Evolutionary conservation across 2,888 invertebrate species (phyloP), one percentile per base, ranked within the genome.

Genomic region (Acanthococcus lagerstroemiae): DNA sequence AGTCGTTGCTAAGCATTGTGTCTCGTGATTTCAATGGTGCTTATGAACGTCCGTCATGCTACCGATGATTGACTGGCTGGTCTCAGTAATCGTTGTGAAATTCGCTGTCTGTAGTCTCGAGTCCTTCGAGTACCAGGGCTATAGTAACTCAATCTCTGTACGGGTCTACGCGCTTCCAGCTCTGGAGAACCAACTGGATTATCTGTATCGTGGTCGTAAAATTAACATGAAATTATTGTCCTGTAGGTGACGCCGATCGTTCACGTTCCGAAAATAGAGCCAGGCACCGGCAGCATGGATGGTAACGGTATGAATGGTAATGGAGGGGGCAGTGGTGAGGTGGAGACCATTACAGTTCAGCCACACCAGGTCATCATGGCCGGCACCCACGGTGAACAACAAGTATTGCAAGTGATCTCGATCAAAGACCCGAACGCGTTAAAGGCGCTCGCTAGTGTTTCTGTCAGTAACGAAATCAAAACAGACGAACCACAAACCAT

Each of bases 331-430:
- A 70, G 67, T 46, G 68, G 69, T 22, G 72, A 72, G 26, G 71
- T 72, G 2, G 73, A 72, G 67, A 69, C 72, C 17, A 70, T 72
- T 12, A 69, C 68, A 26, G 71, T 71, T 12, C 67, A 70, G 57
- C 86, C 88, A 69, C 86, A 87, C 76, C 88, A 89, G 74, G 88
- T 90, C 81, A 87, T 90, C 81, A 86, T 76, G 84, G 87, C 76
- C 81, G 83, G 71, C 79, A 81, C 54, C 80, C 82, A 82, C 55
- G 85, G 85, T 52, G 87, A 87, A 74, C 85, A 86, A 50, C 90
- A 90, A 78, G 86, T 82, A 22, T 80, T 90, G 73, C 90, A 90
- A 78, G 90, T 91, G 72, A 83, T 91, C 74, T 89, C 88, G 67
- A 80, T 90, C 69, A 90, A 90, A 78, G 90, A 91, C 77, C 88